Evolutionary conservation across 2,888 invertebrate species (phyloP).

Genomic region (Eilema caniola): DNA sequence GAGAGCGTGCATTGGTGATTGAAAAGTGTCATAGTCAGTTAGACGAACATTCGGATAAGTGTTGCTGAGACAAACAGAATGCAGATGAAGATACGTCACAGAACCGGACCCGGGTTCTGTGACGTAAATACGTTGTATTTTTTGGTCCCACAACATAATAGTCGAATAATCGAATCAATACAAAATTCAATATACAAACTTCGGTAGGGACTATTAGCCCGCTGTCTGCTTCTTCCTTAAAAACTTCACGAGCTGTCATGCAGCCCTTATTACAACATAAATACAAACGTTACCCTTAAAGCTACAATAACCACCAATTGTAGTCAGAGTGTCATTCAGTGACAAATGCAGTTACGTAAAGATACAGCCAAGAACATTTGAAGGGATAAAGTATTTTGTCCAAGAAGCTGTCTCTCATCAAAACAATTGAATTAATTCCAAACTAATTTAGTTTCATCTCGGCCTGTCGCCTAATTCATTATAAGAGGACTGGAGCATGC

Average conservation of each 20-base stretch:
- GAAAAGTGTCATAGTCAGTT: no score
- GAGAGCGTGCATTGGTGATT: no score
- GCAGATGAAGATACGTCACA: no score
- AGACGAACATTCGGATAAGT: no score
- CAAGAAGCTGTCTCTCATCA: neutral
- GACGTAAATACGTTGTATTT: no score
- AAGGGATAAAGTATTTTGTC: slow-evolving; percentile 6
- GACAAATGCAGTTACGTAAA: slow-evolving; percentile 4
- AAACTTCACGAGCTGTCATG: neutral
- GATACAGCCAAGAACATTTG: slow-evolving; percentile 4
- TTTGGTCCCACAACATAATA: no score
- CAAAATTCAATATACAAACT: no score
- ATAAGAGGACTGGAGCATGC: slow-evolving; percentile 18
- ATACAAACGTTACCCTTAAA: neutral
- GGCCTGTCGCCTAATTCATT: slow-evolving; percentile 23
- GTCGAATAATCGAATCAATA: no score
- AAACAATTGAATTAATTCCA: slow-evolving; percentile 49
- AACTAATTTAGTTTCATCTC: slow-evolving; percentile 42
- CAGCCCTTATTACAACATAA: neutral
- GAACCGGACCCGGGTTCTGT: no score
- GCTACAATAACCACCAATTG: neutral
- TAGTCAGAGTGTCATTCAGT: neutral
- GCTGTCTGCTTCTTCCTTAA: neutral
- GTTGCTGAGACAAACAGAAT: no score
- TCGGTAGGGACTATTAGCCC: no score